phyloP scores from a whole-genome alignment of 2,888 invertebrate species.

The Chirona hameri region DNA sequence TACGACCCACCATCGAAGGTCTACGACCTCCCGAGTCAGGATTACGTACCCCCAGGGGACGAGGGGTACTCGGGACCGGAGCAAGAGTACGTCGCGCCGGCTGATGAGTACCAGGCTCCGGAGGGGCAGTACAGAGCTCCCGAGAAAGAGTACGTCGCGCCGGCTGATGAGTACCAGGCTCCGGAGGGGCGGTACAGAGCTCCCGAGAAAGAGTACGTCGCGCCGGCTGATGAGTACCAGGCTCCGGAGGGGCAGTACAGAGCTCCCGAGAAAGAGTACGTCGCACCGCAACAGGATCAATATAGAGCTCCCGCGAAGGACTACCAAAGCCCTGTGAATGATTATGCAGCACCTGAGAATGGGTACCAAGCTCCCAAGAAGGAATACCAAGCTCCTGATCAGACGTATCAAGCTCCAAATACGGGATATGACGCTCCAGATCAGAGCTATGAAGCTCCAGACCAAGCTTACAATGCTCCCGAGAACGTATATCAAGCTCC shows the following conservation, averaged over 20 bases:
- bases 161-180: neutral
- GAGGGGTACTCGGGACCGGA: neutral
- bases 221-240: neutral
- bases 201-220: neutral
- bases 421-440: too few species aligned
- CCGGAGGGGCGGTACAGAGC: neutral
- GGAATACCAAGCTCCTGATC: too few species aligned
- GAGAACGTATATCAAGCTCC: too few species aligned
- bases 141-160: neutral
- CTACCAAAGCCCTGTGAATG: too few species aligned
- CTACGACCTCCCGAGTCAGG: neutral
- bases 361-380: neutral
- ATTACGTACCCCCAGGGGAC: neutral
- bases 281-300: neutral
- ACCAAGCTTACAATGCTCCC: too few species aligned
- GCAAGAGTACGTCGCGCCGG: neutral
- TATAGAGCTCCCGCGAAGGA: too few species aligned
- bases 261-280: neutral
- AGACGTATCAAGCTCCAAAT: too few species aligned
- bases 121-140: neutral
- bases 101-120: neutral
- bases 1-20: neutral
- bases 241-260: neutral
- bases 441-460: too few species aligned
- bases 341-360: neutral